Conservation (phyloP, 35 echinoderm and acorn worm species). For the Lytechinus pictus region DNA sequence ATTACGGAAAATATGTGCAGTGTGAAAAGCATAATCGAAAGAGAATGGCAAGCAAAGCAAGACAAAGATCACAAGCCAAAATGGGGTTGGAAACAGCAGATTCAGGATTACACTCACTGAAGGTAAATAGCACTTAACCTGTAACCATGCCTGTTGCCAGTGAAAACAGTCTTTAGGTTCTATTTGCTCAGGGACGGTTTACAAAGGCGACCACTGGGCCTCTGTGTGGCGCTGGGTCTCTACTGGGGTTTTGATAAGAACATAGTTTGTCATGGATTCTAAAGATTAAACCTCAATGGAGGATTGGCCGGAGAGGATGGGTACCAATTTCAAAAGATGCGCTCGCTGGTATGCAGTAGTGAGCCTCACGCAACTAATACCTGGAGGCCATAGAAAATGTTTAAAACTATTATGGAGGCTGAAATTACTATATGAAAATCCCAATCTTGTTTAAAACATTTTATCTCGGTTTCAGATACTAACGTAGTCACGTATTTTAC, state of each 20-base stretch:
- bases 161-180: neutral
- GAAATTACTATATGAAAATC: too few species aligned
- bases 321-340: neutral
- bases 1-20: too few species aligned
- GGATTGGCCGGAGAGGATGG: neutral
- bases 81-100: neutral
- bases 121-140: neutral
- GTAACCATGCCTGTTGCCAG: slow-evolving; percentile 8
- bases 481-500: too few species aligned
- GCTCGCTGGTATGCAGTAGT: neutral
- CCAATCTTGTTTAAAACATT: too few species aligned
- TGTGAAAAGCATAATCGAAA: too few species aligned
- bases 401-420: too few species aligned
- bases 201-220: neutral
- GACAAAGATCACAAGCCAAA: neutral
- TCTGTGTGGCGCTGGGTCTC: neutral
- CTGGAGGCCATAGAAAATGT: too few species aligned
- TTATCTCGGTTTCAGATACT: too few species aligned
- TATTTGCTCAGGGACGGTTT: neutral
- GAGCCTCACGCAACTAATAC: too few species aligned
- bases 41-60: neutral
- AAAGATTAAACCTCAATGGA: neutral
- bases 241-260: neutral
- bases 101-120: neutral
- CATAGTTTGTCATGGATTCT: neutral